Evolutionary conservation across 2,888 invertebrate species (phyloP).

Genomic region (Drosophila kambysellisi): DNA sequence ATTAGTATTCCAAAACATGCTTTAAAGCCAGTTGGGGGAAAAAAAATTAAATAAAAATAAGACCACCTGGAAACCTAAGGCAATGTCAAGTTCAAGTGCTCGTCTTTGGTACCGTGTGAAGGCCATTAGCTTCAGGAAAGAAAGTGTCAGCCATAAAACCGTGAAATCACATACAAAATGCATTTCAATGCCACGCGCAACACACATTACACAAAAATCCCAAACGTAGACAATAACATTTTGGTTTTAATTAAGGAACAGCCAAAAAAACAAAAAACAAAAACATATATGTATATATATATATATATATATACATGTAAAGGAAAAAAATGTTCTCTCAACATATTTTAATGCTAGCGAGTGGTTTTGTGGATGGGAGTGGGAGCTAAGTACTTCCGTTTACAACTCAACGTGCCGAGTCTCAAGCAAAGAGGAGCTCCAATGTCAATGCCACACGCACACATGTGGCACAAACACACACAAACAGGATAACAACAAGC

Average conservation of each 20-base stretch:
- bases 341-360: constrained; percentile 71
- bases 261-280: constrained; percentile 7
- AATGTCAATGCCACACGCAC: constrained; percentile 62
- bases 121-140: constrained; percentile 46
- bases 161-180: constrained; percentile 78
- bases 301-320: background rate
- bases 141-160: constrained; percentile 62
- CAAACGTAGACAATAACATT: constrained; percentile 59
- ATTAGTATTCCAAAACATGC: background rate
- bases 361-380: constrained; percentile 32
- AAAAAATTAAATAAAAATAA: constrained; percentile 7
- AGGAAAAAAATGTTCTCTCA: too few species aligned
- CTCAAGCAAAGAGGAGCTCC: constrained; percentile 49
- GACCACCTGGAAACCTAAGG: constrained; percentile 57
- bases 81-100: constrained; percentile 63
- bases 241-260: constrained; percentile 71
- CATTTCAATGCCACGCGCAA: constrained; percentile 60
- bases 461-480: constrained; percentile 16
- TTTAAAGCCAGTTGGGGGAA: background rate
- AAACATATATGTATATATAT: background rate
- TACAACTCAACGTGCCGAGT: constrained; percentile 65
- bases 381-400: constrained; percentile 70
- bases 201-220: constrained; percentile 32
- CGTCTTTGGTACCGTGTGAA: constrained; percentile 35
- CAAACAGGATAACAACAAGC: constrained; percentile 41